phyloP scores from a whole-genome alignment of 2,888 invertebrate species.

The Sycophila texana region DNA sequence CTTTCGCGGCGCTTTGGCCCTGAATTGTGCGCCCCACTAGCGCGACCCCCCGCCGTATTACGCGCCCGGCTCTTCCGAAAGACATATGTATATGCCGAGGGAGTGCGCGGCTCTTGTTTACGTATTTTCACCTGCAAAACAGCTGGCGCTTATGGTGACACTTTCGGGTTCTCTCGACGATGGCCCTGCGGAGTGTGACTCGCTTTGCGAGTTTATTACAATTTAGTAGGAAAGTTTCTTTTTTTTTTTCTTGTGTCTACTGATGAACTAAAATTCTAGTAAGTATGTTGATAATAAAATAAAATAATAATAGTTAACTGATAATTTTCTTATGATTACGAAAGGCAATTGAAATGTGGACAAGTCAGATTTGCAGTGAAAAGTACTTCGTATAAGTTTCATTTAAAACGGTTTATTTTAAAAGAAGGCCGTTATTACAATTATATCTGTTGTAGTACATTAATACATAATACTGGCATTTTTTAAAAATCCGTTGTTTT shows the following conservation, averaged over 20 bases:
- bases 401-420: no score
- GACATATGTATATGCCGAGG: conserved; percentile 35
- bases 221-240: neutral
- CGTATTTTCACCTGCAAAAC: conserved; percentile 50
- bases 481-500: no score
- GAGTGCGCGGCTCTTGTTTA: conserved; percentile 38
- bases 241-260: neutral
- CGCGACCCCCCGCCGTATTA: conserved; percentile 53
- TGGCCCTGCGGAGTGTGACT: neutral
- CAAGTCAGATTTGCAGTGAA: no score
- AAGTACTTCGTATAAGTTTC: no score
- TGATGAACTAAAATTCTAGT: no score
- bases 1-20: conserved; percentile 56
- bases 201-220: neutral
- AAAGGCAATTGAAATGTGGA: no score
- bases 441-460: no score
- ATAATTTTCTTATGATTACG: no score
- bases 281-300: no score
- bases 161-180: neutral
- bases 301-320: no score
- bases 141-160: conserved; percentile 9
- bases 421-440: no score
- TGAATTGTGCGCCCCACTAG: conserved; percentile 57
- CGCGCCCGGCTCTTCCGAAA: conserved; percentile 1
- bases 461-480: no score